phyloP scores from a whole-genome alignment of 2,888 invertebrate genomes.

The Drosophila niveifrons region DNA sequence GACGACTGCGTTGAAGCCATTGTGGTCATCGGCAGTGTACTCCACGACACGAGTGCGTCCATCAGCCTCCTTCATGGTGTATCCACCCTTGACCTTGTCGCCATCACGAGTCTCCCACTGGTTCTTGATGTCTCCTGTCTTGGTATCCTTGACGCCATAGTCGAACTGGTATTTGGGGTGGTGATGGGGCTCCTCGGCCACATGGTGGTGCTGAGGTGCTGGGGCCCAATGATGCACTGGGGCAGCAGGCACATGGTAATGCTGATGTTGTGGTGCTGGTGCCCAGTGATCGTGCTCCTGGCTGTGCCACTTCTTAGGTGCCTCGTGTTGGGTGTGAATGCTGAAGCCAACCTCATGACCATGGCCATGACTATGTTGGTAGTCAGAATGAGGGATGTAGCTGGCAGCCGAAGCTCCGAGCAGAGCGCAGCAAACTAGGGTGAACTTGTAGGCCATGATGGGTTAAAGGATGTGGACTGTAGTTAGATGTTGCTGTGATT shows the following conservation, averaged over 20 bases:
- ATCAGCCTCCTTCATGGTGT: conserved; percentile 86
- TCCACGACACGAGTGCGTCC: conserved; percentile 86
- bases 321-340: conserved; percentile 69
- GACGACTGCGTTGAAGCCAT: conserved; percentile 86
- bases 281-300: conserved; percentile 49
- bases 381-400: conserved; percentile 60
- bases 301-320: conserved; percentile 63
- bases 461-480: conserved; percentile 1
- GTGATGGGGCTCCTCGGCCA: conserved; percentile 83
- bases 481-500: conserved; percentile 35
- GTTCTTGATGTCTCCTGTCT: conserved; percentile 86
- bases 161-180: conserved; percentile 86
- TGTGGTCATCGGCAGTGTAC: conserved; percentile 86
- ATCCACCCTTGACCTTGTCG: conserved; percentile 86
- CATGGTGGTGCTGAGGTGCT: conserved; percentile 61
- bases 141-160: conserved; percentile 86
- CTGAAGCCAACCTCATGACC: conserved; percentile 68
- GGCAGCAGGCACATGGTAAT: conserved; percentile 52
- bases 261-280: conserved; percentile 62
- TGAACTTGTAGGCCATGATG: conserved; percentile 48
- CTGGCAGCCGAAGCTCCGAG: conserved; percentile 63
- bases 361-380: conserved; percentile 50
- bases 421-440: conserved; percentile 54
- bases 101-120: conserved; percentile 87
- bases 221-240: conserved; percentile 54